phyloP scores from a whole-genome alignment of 1,140 invertebrate species.

The Aphidius gifuensis region DNA sequence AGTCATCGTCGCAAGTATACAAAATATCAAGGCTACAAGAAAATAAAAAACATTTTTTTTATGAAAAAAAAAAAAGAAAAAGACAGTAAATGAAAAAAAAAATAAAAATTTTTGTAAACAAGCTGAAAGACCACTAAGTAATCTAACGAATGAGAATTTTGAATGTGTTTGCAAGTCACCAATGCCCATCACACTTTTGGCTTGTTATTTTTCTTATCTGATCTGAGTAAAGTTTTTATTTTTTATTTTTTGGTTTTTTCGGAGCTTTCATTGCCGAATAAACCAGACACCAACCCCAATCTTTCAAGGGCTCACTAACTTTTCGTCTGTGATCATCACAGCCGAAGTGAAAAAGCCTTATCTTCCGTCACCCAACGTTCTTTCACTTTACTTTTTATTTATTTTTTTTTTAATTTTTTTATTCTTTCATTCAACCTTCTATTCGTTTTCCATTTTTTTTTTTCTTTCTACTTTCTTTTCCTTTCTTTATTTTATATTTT shows the following conservation, averaged over 20 bases:
- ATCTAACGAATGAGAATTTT: not conserved
- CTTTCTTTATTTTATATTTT: too few species aligned
- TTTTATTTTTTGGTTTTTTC: too few species aligned
- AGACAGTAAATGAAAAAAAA: not conserved
- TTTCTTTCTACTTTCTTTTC: too few species aligned
- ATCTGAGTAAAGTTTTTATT: not conserved
- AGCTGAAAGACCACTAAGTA: not conserved
- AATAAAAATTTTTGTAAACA: not conserved
- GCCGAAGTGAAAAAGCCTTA: too few species aligned
- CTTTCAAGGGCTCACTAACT: too few species aligned
- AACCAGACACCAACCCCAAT: too few species aligned
- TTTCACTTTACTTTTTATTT: not conserved
- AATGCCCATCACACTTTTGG: too few species aligned
- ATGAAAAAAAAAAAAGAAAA: conserved; percentile 3
- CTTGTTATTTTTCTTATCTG: too few species aligned
- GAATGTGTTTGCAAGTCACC: not conserved
- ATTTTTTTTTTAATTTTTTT: too few species aligned
- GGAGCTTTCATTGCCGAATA: too few species aligned
- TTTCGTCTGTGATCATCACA: too few species aligned
- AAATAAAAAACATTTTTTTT: not conserved
- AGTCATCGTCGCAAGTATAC: not conserved
- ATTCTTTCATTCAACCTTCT: conserved; percentile 12
- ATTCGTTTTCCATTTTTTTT: conserved; percentile 16
- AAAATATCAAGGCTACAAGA: too few species aligned
- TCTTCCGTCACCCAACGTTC: not conserved